Base-by-base conservation (phyloP, 2,888 invertebrate species). In the Gymnoscelis rufifasciata region DNA sequence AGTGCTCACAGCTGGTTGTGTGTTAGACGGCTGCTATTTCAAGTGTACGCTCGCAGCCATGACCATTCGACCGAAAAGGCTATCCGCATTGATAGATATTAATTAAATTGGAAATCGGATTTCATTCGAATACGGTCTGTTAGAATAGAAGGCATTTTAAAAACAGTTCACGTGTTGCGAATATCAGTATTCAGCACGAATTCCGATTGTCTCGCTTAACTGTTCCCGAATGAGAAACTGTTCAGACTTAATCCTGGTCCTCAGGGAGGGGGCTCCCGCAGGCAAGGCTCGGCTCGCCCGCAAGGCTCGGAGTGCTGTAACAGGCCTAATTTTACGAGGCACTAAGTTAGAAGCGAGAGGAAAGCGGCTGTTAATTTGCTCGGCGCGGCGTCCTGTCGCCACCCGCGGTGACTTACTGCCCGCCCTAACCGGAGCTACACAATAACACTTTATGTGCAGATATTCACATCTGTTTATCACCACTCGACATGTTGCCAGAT, bases 321-420 rank as follows among this genome's bases (percentile, higher is more conserved):
- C 76, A 74, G 78, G 71, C 73, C 83, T 84, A 83, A 86, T 87
- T 86, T 87, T 83, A 86, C 77, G 87, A 87, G 83, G 82, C 75
- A 80, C 81, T 86, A 84, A 86, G 79, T 86, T 79, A 79, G 78
- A 77, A 75, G 74, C 75, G 77, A 80, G 79, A 72, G 79, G 78
- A 78, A 78, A 82, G 71, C 78, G 78, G 68, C 78, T 84, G 87
- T 84, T 87, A 87, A 87, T 86, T 87, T 83, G 83, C 73, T 74
- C 76, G 72, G 73, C 74, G 67, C 78, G 76, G 68, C 77, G 74
- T 66, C 71, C 78, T 81, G 86, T 86, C 87, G 76, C 75, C 84
- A 76, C 83, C 83, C 82, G 80, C 78, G 74, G 82, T 82, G 81
- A 86, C 82, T 80, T 84, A 86, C 75, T 65, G 67, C 68, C 63